Conservation (phyloP, 1,140 invertebrate genomes). For the Rhyacophila brunnea region DNA sequence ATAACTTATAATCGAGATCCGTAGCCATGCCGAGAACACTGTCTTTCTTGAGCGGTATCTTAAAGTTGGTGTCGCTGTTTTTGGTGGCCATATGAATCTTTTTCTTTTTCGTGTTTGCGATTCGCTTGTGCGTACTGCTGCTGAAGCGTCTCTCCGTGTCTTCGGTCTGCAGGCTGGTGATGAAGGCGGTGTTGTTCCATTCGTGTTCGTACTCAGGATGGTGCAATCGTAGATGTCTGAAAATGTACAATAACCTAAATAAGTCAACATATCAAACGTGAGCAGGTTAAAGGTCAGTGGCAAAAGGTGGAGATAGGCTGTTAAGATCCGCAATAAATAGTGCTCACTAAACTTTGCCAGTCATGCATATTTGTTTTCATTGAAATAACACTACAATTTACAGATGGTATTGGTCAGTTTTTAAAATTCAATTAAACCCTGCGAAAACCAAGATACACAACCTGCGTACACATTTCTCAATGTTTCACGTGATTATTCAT, state of each 20-base stretch:
- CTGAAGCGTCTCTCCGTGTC: not conserved
- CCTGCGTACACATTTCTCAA: too few species aligned
- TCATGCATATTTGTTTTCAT: too few species aligned
- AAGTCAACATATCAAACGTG: too few species aligned
- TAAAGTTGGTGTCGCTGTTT: not conserved
- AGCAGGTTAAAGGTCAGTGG: too few species aligned
- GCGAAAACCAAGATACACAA: too few species aligned
- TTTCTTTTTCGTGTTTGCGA: conserved; percentile 5
- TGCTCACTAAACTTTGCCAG: too few species aligned
- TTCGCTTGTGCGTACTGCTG: not conserved
- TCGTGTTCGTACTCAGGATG: conserved; percentile 37
- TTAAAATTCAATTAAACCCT: too few species aligned
- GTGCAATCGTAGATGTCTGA: conserved; percentile 38
- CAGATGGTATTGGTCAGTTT: too few species aligned
- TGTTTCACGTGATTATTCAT: too few species aligned
- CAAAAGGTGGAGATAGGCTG: too few species aligned
- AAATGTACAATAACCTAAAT: conserved; percentile 18
- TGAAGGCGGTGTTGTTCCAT: conserved; percentile 32
- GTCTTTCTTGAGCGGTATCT: conserved; percentile 15
- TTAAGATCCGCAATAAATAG: too few species aligned
- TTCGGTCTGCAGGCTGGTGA: conserved; percentile 19
- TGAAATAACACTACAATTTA: too few species aligned
- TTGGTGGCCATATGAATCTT: not conserved
- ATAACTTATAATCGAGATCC: not conserved
- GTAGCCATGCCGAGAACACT: conserved; percentile 12